phyloP scores from a whole-genome alignment of 1,140 invertebrate species.

The Nomia melanderi region DNA sequence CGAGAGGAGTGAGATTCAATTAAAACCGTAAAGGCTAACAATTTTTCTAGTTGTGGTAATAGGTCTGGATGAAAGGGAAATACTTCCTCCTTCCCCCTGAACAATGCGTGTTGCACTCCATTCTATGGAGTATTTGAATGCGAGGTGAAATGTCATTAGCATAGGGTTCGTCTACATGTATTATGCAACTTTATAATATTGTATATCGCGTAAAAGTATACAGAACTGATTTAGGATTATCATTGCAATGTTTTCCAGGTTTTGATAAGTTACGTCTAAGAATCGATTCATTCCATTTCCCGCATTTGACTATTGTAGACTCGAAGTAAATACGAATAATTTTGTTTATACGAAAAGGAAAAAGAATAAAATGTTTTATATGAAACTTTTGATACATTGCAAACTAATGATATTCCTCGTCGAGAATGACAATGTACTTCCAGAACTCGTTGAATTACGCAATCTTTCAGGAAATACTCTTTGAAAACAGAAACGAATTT shows the following conservation, averaged over 20 bases:
- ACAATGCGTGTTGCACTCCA: slow-evolving; percentile 9
- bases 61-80: slow-evolving; percentile 29
- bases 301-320: slow-evolving; percentile 42
- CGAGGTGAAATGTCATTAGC: slow-evolving; percentile 35
- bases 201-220: slow-evolving; percentile 30
- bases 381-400: slow-evolving; percentile 8
- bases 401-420: slow-evolving; percentile 11
- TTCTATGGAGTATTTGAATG: slow-evolving; percentile 31
- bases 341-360: slow-evolving; percentile 57
- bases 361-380: slow-evolving; percentile 67
- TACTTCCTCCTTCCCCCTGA: not conserved
- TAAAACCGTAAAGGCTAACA: slow-evolving; percentile 31
- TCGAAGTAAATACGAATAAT: slow-evolving; percentile 33
- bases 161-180: slow-evolving; percentile 47
- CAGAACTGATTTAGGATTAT: slow-evolving; percentile 51
- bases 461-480: not conserved
- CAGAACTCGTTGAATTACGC: not conserved
- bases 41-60: slow-evolving; percentile 31
- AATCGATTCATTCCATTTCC: slow-evolving; percentile 56
- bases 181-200: slow-evolving; percentile 55
- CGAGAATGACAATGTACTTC: not conserved
- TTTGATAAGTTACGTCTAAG: slow-evolving; percentile 25
- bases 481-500: not conserved
- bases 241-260: slow-evolving; percentile 38
- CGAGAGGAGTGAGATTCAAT: not conserved